Base-by-base conservation (phyloP, 2,797 vertebrate species). In the Aulostomus chinensis region DNA sequence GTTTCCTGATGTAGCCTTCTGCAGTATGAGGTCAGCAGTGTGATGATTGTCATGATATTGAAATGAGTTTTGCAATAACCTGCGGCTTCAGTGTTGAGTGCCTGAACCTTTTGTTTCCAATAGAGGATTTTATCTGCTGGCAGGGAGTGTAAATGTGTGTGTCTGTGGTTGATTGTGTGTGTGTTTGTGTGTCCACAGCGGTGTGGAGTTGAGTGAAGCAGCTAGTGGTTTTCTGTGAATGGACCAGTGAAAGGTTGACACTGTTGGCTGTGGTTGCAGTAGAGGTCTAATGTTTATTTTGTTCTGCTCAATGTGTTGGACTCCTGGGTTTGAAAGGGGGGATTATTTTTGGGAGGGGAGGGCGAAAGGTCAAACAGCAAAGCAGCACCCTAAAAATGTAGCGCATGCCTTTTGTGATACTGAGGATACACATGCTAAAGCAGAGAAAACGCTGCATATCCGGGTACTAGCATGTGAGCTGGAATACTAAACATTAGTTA, bases 341-440 rank as follows among this genome's bases (percentile, higher is more conserved):
- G 21, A 2, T 4, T 22, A 7, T 22, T 4, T 22, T 25, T 25
- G 15, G 43, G 34, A 48, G 42, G 45, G 59, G 2, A 33, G 49
- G 76, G 69, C 36, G 62, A 41, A 38, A 81, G 81, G 87, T 85
- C 65, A 66, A 76, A 72, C 32, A 42, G 51, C 59, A 73, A 49
- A 41, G 49, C 14, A 58, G 46, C 54, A 56, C 11, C 31, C 22
- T 33, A 9, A 47, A 36, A 68, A 58, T 50, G 43, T 21, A 14
- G 25, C 37, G 57, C 33, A 32, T 61, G 47, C 31, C n/a, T 8
- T 56, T 34, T 72, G 43, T 67, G 39, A 67, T 52, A 61, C 28
- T 3, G 21, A 39, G 30, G 12, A 32, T 26, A 30, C 30, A 3
- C 29, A 14, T 1, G 7, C 15, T 12, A 20, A 56, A 31, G 38